Evolutionary conservation across 2,888 invertebrate species (phyloP), one percentile per base, ranked within the genome.

Genomic region (Taphrorychus bicolor): DNA sequence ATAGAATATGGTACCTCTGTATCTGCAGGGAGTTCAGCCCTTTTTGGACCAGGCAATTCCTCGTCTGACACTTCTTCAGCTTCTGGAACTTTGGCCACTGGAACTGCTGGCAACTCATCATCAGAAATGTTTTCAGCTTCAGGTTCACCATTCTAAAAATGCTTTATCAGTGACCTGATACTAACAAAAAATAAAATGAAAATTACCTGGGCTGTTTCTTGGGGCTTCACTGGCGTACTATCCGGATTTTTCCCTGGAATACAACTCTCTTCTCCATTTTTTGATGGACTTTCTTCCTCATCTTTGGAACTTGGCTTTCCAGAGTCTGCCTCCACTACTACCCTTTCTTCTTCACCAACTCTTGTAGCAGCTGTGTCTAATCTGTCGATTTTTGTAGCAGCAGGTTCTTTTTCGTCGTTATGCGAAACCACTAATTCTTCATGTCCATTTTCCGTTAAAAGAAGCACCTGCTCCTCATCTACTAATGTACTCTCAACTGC

Each of bases 81-180:
- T 84, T 93, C 93, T 42, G 19, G 70, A 14, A 92, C 88, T 83
- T 91, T 91, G 5, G 89, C 91, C 72, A 91, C 89, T 75, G 88
- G 87, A 0, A 91, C 88, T 23, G 84, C 85, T 0, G 92, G 92
- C 22, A 93, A 78, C 80, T 93, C 93, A 81, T 94, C 93, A 80
- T 93, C 93, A 0, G 93, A 93, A 45, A 94, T 92, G 62, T 91
- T 91, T 83, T 94, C 94, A 0, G 93, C 92, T 79, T 93, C 70
- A 18, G 70, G 66, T 49, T 66, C 70, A 14, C 66, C 93, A 54
- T 72, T 63, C 45, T 45, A 14, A 7, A 45, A n/a, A 2, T n/a
- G 16, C 45, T 32, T 9, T 1, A 32, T 32, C 32, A 2, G 32
- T 32, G 3, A 9, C 32, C 3, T 3, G 3, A 32, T 32, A n/a